Evolutionary conservation across 2,888 invertebrate genomes (phyloP), one percentile per base, ranked within the genome.

Genomic region (Argyresthia goedartella): DNA sequence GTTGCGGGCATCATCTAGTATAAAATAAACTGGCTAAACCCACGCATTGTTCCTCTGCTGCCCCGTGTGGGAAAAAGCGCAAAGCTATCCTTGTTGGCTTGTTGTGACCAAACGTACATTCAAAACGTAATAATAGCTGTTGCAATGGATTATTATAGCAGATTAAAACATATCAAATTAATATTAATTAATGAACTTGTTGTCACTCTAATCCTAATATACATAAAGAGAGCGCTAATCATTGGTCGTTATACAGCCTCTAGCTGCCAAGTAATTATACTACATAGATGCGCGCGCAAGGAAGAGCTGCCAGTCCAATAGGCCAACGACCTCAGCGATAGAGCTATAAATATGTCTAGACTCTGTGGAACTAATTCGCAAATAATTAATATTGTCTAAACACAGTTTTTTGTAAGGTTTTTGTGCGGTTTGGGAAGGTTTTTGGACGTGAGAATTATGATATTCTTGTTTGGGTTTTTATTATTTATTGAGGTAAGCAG

Each of bases 251-350:
- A 42, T 16, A 36, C 50, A 25, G 13, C 50, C 43, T 43, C 34
- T 50, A 43, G 47, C 43, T 48, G 35, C 47, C 50, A 47, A 42
- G 49, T 54, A 84, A 85, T 85, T 85, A 84, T 76, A 76, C 76
- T 76, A 79, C 79, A 77, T 76, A 76, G 76, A 43, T 69, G 74
- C 70, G 64, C 71, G 70, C 71, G 68, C 64, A 69, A 67, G 15
- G 73, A 76, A 67, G 69, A 71, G 76, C 73, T 25, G 73, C 78
- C 81, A 82, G 82, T 81, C 81, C 79, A 56, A 60, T 55, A 60
- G 81, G 60, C 54, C 80, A 66, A 64, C 77, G 78, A 76, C 67
- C 65, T 59, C 55, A 42, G 42, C 51, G 53, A 52, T 54, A 71
- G 72, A 68, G 52, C 58, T 63, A 54, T 48, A 54, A 66, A 59